Evolutionary conservation across 2,113 vertebrate species (phyloP).

Genomic region (Brachyistius frenatus): DNA sequence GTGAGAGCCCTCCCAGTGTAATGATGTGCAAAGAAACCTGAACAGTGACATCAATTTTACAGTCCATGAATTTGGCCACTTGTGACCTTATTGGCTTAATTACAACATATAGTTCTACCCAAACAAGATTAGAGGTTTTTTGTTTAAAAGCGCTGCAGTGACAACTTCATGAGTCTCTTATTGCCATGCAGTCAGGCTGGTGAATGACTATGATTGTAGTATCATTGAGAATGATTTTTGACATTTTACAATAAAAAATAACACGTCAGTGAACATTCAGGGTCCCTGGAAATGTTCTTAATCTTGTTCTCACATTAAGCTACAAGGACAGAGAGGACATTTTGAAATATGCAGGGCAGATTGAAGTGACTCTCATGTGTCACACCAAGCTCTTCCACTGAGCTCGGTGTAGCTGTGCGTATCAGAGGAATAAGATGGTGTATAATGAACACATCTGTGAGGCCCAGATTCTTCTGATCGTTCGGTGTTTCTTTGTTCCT

Average conservation of each 20-base stretch:
- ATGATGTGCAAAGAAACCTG: too few species aligned
- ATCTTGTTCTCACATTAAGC: slow-evolving; percentile 8
- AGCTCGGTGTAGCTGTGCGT: slow-evolving; percentile 28
- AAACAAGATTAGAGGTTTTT: too few species aligned
- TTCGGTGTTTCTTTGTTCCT: slow-evolving; percentile 56
- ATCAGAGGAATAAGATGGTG: slow-evolving; percentile 47
- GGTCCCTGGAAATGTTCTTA: not conserved
- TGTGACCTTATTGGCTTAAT: too few species aligned
- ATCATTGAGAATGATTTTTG: not conserved
- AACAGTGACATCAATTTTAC: too few species aligned
- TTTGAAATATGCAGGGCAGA: slow-evolving; percentile 31
- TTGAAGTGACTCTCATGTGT: slow-evolving; percentile 28
- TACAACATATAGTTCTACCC: too few species aligned
- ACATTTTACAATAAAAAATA: not conserved
- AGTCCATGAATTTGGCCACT: too few species aligned
- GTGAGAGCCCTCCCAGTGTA: too few species aligned
- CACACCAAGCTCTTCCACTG: slow-evolving; percentile 5
- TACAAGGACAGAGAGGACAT: slow-evolving; percentile 9
- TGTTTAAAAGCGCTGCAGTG: not conserved
- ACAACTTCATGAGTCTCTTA: not conserved
- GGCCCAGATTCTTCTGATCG: slow-evolving; percentile 56
- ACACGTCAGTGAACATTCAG: not conserved
- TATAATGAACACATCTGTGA: slow-evolving; percentile 63
- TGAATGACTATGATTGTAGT: not conserved
- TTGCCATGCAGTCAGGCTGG: not conserved